Base-by-base conservation (phyloP, 2,113 vertebrate genomes). In the Clinocottus analis region DNA sequence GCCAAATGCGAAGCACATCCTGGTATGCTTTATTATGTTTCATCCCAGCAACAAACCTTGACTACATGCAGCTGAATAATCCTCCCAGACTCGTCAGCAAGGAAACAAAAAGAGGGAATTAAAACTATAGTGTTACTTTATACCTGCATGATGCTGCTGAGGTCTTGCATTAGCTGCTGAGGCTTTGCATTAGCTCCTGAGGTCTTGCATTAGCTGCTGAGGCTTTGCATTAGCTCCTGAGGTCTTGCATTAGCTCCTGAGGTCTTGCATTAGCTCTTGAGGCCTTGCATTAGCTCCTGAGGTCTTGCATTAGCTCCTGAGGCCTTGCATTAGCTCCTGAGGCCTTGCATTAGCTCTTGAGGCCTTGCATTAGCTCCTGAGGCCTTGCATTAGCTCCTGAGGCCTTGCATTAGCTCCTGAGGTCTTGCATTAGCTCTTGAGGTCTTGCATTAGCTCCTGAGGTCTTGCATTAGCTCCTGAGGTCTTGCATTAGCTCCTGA, bases 21-120 rank as follows among this genome's bases (percentile, higher is more conserved):
- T 60, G n/a, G 64, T n/a, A 14, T 14, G 29, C 47, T 43, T 31
- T n/a, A 62, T 5, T 60, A 63, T 61, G 53, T 53, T 51, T 67
- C 12, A 3, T 49, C n/a, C 37, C 27, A 12, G 37, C 47, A 56
- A 63, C 14, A 64, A 41, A 55, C 35, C 43, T 5, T 55, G 51
- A 21, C 47, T 59, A 21, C 10, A 37, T 27, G 16, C n/a, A 56
- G 37, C 71, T 45, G 29, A 69, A 43, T 29, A 61, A 51, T 53
- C 67, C 49, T 64, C 9, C 49, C 29, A 64, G 19, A 17, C 2
- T 1, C 9, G 12, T n/a, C 29, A 58, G 39, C 14, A 45, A n/a
- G 51, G 23, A 51, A 66, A 65, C 21, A 56, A 14, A 79, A 65
- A 58, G 35, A 62, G 12, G 16, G 56, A 68, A 41, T 69, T 64